Evolutionary conservation across 2,888 invertebrate species (phyloP).

Genomic region (Dastarcus helophoroides): DNA sequence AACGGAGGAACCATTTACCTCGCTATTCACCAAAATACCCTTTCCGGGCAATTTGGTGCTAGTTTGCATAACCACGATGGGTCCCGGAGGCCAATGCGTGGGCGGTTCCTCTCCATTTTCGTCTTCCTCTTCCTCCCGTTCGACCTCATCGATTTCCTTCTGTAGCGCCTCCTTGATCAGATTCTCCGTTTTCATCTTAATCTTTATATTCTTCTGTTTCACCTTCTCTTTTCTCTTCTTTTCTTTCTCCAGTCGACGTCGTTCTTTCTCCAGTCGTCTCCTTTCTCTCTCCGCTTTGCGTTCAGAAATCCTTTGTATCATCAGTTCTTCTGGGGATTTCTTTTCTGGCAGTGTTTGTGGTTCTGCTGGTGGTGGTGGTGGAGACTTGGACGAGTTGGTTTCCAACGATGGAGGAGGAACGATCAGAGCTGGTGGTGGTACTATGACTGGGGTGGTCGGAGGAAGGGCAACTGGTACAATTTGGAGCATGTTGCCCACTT

Average conservation of each 20-base stretch:
- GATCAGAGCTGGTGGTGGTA: conserved; percentile 9
- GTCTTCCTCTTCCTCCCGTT: conserved; percentile 18
- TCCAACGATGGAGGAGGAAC: conserved; percentile 8
- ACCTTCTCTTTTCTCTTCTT: conserved; percentile 31
- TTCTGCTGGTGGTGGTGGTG: conserved; percentile 5
- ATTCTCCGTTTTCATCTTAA: conserved; percentile 33
- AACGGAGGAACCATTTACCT: too few relatives aligned
- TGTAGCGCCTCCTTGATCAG: conserved; percentile 35
- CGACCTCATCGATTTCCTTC: conserved; percentile 19
- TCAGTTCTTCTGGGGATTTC: conserved; percentile 24
- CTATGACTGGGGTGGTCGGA: conserved; percentile 7
- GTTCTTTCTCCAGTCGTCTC: conserved; percentile 31
- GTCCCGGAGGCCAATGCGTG: conserved; percentile 29
- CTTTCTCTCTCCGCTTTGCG: conserved; percentile 31
- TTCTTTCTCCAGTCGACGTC: conserved; percentile 32
- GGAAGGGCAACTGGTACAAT: conserved; percentile 41
- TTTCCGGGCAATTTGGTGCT: conserved; percentile 37
- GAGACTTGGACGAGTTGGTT: neutral
- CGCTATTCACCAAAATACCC: conserved; percentile 40
- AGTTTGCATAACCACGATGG: conserved; percentile 18
- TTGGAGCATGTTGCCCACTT: conserved; percentile 51
- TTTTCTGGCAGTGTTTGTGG: conserved; percentile 14
- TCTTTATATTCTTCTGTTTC: conserved; percentile 28
- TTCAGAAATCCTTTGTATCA: conserved; percentile 29
- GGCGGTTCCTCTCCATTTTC: conserved; percentile 15